Evolutionary conservation across 2,888 invertebrate species (phyloP), one percentile per base, ranked within the genome.

Genomic region (Muschampia plurimacula): DNA sequence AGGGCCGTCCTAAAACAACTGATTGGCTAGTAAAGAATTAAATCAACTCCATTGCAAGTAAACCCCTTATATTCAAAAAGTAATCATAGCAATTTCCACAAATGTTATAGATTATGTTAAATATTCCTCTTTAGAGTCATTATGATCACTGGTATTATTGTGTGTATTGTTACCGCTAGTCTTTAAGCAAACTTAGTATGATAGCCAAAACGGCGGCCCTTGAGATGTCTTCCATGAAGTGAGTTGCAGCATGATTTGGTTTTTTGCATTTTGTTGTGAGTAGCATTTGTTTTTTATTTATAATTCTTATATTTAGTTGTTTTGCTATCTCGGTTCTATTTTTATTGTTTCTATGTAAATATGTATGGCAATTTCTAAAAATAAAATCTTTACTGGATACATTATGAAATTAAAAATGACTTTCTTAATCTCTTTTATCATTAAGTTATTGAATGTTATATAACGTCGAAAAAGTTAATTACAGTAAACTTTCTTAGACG

Each of bases 211-310:
- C 84, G 86, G 84, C 86, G 88, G 88, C 89, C 87, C 87, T 86
- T 85, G 74, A 88, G 92, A 89, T 77, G 78, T 76, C 81, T 81
- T 79, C 80, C 81, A 80, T 82, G 84, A 86, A 83, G 86, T 87
- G 85, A 86, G 87, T 88, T 82, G 91, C 91, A 83, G 94, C 93
- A 93, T 93, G 94, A 86, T 92, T 89, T 86, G 88, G 85, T 91
- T 92, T 90, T 88, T 84, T 92, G 90, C 93, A 91, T 93, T 93
- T 87, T 88, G 89, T 94, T 93, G 94, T 94, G 89, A 94, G 94
- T 93, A 93, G 93, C 80, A 82, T 80, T 83, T 79, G 80, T 81
- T 81, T 81, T 79, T 80, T 80, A 83, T 76, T 76, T 75, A 7
- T 41, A 57, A 0, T 9, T 71, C 76, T 81, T 76, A 41, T 76